Conservation (phyloP, 2,113 vertebrate genomes). For the Ptilonorhynchus violaceus region DNA sequence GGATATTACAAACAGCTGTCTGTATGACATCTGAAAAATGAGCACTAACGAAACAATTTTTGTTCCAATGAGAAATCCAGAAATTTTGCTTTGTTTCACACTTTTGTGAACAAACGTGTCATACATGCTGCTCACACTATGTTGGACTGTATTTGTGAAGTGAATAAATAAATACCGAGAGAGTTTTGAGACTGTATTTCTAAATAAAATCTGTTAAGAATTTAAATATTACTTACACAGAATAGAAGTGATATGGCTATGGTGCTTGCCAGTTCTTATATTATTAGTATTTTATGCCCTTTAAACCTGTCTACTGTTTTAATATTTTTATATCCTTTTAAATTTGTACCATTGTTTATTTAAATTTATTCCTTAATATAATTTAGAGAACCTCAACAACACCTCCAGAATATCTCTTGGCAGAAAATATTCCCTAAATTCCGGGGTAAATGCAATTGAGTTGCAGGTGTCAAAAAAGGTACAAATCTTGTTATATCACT, state of each 20-base stretch:
- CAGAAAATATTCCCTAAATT: background rate
- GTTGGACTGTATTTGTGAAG: background rate
- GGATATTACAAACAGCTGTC: rapidly evolving
- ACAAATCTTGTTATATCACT: background rate
- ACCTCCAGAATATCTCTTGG: background rate
- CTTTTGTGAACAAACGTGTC: rapidly evolving
- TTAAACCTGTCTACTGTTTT: background rate
- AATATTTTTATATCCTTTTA: rapidly evolving
- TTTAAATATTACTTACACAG: background rate
- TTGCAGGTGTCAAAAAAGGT: background rate
- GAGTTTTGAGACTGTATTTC: background rate
- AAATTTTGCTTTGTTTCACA: rapidly evolving
- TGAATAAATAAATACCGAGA: background rate
- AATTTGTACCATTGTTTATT: background rate
- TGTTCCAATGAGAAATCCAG: background rate
- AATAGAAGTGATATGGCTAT: rapidly evolving
- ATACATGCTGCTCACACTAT: rapidly evolving
- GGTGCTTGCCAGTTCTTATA: rapidly evolving
- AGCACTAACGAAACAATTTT: rapidly evolving
- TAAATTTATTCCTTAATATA: background rate
- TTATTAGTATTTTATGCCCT: background rate
- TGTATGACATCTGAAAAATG: background rate
- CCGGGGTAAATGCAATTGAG: rapidly evolving
- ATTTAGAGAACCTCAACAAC: background rate
- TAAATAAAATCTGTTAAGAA: background rate